Base-by-base conservation (phyloP, 2,113 vertebrate species). In the Amphiprion ocellaris region DNA sequence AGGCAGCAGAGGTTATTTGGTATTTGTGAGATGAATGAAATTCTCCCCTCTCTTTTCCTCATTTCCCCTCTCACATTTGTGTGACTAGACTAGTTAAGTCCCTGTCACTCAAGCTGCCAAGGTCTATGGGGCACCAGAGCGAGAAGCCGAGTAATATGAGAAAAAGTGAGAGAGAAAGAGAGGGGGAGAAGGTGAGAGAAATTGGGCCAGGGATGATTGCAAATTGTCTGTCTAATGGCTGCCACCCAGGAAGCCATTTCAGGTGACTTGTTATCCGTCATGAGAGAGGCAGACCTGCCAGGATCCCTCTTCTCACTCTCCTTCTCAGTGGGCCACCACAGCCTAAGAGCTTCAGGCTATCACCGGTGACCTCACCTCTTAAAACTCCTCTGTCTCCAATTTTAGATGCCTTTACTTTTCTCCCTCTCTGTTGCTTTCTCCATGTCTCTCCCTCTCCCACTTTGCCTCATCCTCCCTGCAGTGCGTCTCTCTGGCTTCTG, bases 331-430 rank as follows among this genome's bases (percentile, higher is more conserved):
- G 50, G 73, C 87, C 88, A 84, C 84, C 94, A 76, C 61, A 91
- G 87, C 92, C 86, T 39, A 88, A 93, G 92, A 93, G 91, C 94
- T 94, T 41, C 79, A 90, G 94, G 94, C 94, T 90, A 95, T 90
- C 93, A 85, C 89, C 89, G 73, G 83, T 86, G 92, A 93, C 93
- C 94, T 89, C 91, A 79, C 46, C 90, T 89, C 90, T 90, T 73
- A 92, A 92, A 87, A 90, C 91, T 91, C 83, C 81, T 90, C 83
- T 78, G 84, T 84, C 84, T 89, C 77, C 84, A 77, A 85, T 92
- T 90, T 92, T 74, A 74, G 85, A 84, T 56, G 69, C 62, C 69
- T 79, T 70, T 81, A 73, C 64, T 14, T 56, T 17, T 60, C 33
- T 81, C 60, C 46, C 39, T 85, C 62, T 83, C 63, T 19, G n/a